Base-by-base conservation (phyloP, 2,113 vertebrate species). In the Oreocharis arfaki region DNA sequence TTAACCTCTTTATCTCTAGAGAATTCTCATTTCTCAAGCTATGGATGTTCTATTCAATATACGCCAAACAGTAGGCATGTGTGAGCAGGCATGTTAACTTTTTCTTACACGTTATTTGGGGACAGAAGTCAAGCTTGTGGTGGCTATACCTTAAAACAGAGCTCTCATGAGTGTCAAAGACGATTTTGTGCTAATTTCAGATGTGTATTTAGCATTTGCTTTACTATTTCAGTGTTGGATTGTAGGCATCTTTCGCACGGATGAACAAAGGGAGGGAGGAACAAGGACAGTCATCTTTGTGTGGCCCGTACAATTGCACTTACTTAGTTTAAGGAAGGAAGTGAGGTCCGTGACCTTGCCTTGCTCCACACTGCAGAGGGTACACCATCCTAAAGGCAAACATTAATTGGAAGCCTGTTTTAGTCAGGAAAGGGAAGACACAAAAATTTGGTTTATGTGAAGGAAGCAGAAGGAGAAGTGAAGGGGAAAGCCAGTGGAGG, bases 251-350 rank as follows among this genome's bases (percentile, higher is more conserved):
- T 77, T 64, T 77, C 37, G n/a, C 13, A 0, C 30, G 56, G 79
- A 27, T 33, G 75, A 90, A 78, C 84, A 94, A 86, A 94, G 44
- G 32, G 3, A 3, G 27, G 21, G 77, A 90, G 59, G 63, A 91
- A 77, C 33, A 50, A 55, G 82, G 95, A 90, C 59, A 73, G 47
- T 87, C 52, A 39, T 92, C 83, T 93, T 91, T 95, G 95, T 96
- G 92, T 94, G 95, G 93, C 90, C 95, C 0, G 1, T 47, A 80
- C 75, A 92, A 93, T 84, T 94, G 82, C 71, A 63, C 60, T 32
- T 46, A 73, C 67, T 92, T 86, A 86, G 83, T 71, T 95, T 64
- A 84, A 94, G 95, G 92, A 95, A 96, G 95, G 95, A 97, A 95
- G 95, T 90, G 90, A 60, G 95, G 93, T 92, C 92, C 0, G 21